Conservation (phyloP, 2,113 vertebrate genomes). For the Myocastor coypus region DNA sequence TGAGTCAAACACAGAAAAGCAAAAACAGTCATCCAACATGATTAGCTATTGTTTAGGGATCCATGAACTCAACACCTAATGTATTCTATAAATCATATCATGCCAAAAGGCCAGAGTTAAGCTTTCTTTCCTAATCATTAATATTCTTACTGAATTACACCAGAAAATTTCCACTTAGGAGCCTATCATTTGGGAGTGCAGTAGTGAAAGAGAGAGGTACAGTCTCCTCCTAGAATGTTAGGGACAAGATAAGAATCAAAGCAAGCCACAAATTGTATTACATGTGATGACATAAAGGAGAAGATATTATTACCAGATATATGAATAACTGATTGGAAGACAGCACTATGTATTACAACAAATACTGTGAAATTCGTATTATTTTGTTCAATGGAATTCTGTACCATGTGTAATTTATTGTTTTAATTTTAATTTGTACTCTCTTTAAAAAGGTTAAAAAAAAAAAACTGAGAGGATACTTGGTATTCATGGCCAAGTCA, state of each 20-base stretch:
- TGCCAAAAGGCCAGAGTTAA: background rate
- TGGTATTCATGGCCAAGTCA: background rate
- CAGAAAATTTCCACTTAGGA: background rate
- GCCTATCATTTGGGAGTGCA: background rate
- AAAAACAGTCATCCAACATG: constrained; percentile 20
- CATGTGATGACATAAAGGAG: background rate
- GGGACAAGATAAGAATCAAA: background rate
- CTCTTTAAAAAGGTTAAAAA: too few species aligned
- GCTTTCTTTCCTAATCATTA: background rate
- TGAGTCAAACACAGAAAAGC: constrained; percentile 18
- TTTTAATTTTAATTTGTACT: too few species aligned
- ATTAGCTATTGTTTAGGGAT: background rate
- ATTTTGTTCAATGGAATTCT: too few species aligned
- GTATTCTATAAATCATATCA: background rate
- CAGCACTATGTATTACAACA: too few species aligned
- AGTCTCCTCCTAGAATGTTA: background rate
- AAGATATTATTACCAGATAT: background rate
- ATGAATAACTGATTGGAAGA: too few species aligned
- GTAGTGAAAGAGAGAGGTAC: background rate
- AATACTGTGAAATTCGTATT: too few species aligned
- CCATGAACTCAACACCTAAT: constrained; percentile 14
- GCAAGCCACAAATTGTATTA: background rate
- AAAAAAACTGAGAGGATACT: background rate
- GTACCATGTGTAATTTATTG: too few species aligned
- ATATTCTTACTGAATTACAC: constrained; percentile 22